phyloP scores from a whole-genome alignment of 2,113 vertebrate species.

The Craseonycteris thonglongyai region DNA sequence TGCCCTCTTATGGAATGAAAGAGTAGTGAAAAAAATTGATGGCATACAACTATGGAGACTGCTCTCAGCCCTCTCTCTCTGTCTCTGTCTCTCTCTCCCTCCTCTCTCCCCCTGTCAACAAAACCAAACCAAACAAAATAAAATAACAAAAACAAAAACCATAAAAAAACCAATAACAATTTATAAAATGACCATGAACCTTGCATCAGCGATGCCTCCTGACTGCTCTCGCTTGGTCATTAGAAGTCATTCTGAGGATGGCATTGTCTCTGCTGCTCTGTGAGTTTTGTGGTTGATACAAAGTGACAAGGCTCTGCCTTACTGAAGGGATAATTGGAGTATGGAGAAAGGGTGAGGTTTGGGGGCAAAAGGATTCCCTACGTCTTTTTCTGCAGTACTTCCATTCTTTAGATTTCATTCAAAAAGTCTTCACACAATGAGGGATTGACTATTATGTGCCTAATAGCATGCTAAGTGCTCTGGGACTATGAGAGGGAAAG shows the following conservation, averaged over 20 bases:
- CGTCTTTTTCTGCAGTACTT: not conserved
- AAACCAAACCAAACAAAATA: too few species aligned
- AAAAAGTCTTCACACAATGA: not conserved
- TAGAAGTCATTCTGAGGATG: not conserved
- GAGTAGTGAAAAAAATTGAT: too few species aligned
- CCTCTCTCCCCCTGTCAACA: too few species aligned
- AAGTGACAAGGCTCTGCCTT: conserved; percentile 3
- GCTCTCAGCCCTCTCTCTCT: too few species aligned
- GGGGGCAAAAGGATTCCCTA: not conserved
- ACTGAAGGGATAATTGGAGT: not conserved
- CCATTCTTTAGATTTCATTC: not conserved
- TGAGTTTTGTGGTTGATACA: not conserved
- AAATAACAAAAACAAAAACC: too few species aligned
- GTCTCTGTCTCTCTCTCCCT: too few species aligned
- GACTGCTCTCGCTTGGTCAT: not conserved
- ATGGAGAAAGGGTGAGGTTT: not conserved
- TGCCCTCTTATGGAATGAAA: too few species aligned
- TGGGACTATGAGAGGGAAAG: not conserved
- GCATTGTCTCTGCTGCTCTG: not conserved
- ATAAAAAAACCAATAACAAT: too few species aligned
- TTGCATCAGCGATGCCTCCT: not conserved
- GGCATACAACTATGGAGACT: too few species aligned
- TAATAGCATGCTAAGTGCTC: not conserved
- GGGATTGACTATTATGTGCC: too few species aligned
- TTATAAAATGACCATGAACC: not conserved